Evolutionary conservation across 92 coral and sea anemone species (phyloP).

Genomic region (Pocillopora grandis): DNA sequence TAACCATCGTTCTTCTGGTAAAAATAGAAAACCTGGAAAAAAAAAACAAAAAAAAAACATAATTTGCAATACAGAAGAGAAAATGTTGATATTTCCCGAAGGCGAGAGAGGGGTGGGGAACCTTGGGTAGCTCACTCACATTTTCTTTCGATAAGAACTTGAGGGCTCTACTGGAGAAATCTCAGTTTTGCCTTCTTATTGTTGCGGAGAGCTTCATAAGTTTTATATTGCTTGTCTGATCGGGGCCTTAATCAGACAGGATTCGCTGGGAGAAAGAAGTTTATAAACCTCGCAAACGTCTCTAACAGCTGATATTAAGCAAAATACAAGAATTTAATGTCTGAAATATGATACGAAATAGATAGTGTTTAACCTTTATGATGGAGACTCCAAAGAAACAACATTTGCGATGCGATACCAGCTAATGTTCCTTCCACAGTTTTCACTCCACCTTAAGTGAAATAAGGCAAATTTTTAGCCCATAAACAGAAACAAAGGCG

Average conservation of each 20-base stretch:
- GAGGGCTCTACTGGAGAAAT: too few relatives aligned
- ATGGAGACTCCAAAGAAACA: constrained; percentile 47
- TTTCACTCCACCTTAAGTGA: constrained; percentile 67
- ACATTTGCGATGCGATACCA: constrained; percentile 67
- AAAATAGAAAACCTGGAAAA: constrained; percentile 51
- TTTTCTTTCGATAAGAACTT: too few relatives aligned
- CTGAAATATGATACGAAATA: background rate
- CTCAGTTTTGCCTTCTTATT: too few relatives aligned
- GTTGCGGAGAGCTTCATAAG: too few relatives aligned
- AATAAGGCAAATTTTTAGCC: background rate
- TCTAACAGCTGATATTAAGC: too few relatives aligned
- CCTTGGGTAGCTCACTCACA: too few relatives aligned
- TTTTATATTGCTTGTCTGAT: too few relatives aligned
- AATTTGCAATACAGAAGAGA: background rate
- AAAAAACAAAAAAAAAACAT: background rate
- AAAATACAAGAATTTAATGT: too few relatives aligned
- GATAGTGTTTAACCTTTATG: constrained; percentile 50
- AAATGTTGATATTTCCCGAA: background rate
- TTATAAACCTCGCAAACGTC: too few relatives aligned
- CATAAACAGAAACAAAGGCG: background rate
- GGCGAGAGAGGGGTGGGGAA: background rate
- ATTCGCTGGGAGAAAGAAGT: too few relatives aligned
- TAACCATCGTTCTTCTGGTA: constrained; percentile 51
- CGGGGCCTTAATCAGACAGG: too few relatives aligned
- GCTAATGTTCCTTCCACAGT: constrained; percentile 93